phyloP scores from a whole-genome alignment of 2,797 vertebrate genomes.

The Hemitrygon akajei region DNA sequence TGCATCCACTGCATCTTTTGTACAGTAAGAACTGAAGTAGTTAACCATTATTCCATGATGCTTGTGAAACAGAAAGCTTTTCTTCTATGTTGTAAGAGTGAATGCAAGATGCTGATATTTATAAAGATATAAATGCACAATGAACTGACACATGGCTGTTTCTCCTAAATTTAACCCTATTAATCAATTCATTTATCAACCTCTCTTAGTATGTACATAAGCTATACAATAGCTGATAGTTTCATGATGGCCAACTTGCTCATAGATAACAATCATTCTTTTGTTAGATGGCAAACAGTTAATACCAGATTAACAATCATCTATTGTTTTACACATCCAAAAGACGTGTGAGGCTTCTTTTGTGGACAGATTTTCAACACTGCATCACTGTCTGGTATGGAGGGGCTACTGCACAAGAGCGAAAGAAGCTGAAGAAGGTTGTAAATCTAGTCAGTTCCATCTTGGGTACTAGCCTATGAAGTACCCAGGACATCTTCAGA shows the following conservation, averaged over 20 bases:
- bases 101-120: not conserved
- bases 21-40: not conserved
- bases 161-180: not conserved
- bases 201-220: not conserved
- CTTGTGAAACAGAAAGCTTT: not conserved
- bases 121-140: not conserved
- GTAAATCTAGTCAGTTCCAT: too few species aligned
- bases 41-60: not conserved
- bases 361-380: not conserved
- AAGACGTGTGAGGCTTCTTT: not conserved
- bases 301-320: not conserved
- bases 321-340: not conserved
- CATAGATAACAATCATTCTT: not conserved
- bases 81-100: not conserved
- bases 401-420: too few species aligned
- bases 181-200: not conserved
- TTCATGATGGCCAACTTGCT: not conserved
- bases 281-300: not conserved
- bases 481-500: too few species aligned
- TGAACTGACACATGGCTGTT: not conserved
- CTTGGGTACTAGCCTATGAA: too few species aligned
- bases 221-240: not conserved
- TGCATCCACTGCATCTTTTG: too few species aligned
- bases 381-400: too few species aligned
- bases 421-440: too few species aligned